These are phyloP conservation scores for Theretra japonica DNA, from an alignment of 2,888 invertebrate species.

Conservation along the genomic window DNA sequence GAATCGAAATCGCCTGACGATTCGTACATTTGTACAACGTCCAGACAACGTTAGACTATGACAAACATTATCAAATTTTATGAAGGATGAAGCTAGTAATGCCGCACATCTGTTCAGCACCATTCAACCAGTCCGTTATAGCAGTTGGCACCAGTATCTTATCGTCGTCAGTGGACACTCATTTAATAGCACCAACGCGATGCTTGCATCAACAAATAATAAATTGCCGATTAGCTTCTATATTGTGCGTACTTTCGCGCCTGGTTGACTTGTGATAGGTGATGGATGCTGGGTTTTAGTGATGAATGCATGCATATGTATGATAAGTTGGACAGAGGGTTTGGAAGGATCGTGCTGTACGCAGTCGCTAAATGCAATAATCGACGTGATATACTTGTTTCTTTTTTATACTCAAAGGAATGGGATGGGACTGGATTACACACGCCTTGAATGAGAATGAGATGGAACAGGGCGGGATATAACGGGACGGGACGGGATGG, in stretches of 20 bases:
- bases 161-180: not conserved
- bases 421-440: too few relatives aligned
- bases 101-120: not conserved
- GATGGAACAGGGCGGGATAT: too few relatives aligned
- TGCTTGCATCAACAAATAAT: constrained; percentile 7
- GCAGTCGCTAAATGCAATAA: too few relatives aligned
- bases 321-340: too few relatives aligned
- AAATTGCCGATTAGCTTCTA: not conserved
- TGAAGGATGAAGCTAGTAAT: constrained; percentile 2
- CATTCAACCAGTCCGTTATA: constrained; percentile 1
- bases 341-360: too few relatives aligned
- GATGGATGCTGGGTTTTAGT: not conserved
- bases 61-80: not conserved
- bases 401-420: too few relatives aligned
- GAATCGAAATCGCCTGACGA: too few relatives aligned
- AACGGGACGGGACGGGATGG: too few relatives aligned
- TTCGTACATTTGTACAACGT: too few relatives aligned
- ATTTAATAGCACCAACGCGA: constrained; percentile 2
- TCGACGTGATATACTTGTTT: too few relatives aligned
- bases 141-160: constrained; percentile 12
- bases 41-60: not conserved
- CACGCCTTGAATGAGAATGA: too few relatives aligned
- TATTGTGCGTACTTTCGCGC: not conserved
- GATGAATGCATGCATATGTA: not conserved
- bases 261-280: not conserved